Percentiles rank a stretch among this genome's conserved stretches.
Evolutionary conservation across 2,113 vertebrate species (phyloP).

Genomic region (Leptobrachium ailaonicum): DNA sequence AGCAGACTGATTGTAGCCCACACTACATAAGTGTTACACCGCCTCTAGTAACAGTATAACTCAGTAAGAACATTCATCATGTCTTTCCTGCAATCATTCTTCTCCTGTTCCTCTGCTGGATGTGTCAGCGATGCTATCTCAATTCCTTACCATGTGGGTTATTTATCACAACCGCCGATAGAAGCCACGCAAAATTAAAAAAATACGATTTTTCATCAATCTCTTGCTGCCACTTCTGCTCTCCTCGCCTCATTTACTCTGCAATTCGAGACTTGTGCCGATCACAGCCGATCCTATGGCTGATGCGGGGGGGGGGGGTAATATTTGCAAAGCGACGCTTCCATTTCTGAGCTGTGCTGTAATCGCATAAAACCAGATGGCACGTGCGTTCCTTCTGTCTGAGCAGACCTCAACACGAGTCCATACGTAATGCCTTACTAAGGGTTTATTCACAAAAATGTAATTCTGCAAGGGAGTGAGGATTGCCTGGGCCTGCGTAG

Average conservation of each 20-base stretch:
- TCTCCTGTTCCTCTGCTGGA: not conserved
- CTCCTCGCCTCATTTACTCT: slow-evolving; percentile 15
- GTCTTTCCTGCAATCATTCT: not conserved
- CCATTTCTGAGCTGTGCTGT: no score
- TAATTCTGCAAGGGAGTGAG: no score
- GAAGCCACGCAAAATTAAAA: not conserved
- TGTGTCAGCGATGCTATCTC: not conserved
- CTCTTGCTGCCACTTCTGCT: slow-evolving; percentile 8
- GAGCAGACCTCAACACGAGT: no score
- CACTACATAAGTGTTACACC: no score
- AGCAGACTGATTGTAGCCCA: no score
- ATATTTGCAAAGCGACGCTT: not conserved
- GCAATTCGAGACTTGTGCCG: slow-evolving; percentile 10
- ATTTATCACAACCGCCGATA: slow-evolving; percentile 4
- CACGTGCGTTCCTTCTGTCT: no score
- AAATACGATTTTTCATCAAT: slow-evolving; percentile 11
- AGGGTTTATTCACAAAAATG: no score
- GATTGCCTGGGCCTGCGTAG: no score
- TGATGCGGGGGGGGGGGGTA: not conserved
- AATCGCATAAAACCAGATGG: no score
- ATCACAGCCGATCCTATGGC: not conserved
- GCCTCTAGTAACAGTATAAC: no score
- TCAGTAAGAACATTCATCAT: not conserved
- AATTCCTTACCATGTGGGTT: not conserved
- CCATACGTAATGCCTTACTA: no score